Evolutionary conservation across 2,113 vertebrate genomes (phyloP), one percentile per base, ranked within the genome.

Genomic region (Prietella phreatophila): DNA sequence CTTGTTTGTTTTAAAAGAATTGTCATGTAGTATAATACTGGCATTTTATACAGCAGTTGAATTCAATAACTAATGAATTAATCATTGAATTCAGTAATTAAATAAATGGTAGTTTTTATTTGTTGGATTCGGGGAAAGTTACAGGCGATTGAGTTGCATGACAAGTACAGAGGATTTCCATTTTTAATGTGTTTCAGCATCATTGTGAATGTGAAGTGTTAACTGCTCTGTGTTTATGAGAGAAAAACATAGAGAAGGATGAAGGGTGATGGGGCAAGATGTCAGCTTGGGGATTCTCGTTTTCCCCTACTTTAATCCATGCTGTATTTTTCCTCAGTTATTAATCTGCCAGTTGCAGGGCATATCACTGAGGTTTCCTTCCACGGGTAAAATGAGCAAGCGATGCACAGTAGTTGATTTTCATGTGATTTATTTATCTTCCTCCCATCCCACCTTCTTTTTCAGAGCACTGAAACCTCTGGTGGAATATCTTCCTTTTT

Each of bases 311-410:
- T 86, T 88, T 86, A 90, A 90, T 90, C 89, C 84, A 85, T 55
- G 42, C 7, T 47, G 5, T 22, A n/a, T 80, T 80, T 80, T 55
- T 80, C 0, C 87, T 89, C 87, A 33, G 42, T 82, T 90, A 90
- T 90, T 89, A 85, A 89, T 90, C 83, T 85, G 67, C 61, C 69
- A 50, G 89, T 88, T 85, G 88, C 82, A 82, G 61, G 85, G 61
- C 39, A 88, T 83, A 56, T 69, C 39, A 58, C 82, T 88, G 81
- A 78, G 73, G 73, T 89, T 83, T 85, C 76, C 82, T 88, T 85
- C 82, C 80, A 69, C 53, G 58, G 78, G 75, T 87, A 83, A 87
- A 87, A 87, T 87, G 83, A 85, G 39, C 76, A 63, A 78, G 80
- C 69, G 67, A 78, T 75, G 30, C 80, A 39, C 53, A 83, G 30